phyloP scores from a whole-genome alignment of 2,888 invertebrate genomes.

The Hypomecis atomaria region DNA sequence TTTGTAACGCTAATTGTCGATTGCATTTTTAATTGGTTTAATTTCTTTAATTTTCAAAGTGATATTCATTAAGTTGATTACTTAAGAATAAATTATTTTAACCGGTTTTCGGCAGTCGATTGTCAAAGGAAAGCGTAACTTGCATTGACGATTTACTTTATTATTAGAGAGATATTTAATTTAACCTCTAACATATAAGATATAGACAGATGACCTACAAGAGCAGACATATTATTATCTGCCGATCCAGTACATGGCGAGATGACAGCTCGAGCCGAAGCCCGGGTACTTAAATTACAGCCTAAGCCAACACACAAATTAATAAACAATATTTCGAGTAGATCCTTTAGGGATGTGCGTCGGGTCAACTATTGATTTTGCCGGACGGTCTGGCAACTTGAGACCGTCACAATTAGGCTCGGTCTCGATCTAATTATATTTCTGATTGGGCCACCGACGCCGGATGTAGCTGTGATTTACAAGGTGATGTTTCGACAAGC shows the following conservation, averaged over 20 bases:
- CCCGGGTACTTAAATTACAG: conserved; percentile 20
- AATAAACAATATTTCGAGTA: conserved; percentile 56
- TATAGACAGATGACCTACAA: not conserved
- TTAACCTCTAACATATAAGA: too few species aligned
- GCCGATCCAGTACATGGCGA: not conserved
- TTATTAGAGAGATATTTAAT: too few species aligned
- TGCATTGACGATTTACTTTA: too few species aligned
- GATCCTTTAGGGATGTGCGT: conserved; percentile 57
- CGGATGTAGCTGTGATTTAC: conserved; percentile 48
- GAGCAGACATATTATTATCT: not conserved
- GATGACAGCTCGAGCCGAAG: conserved; percentile 4
- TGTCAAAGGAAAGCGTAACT: not conserved
- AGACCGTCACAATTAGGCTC: conserved; percentile 80
- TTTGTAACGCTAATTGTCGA: conserved; percentile 19
- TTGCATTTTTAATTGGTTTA: conserved; percentile 19
- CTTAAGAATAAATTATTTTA: conserved; percentile 2
- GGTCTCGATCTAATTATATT: conserved; percentile 82
- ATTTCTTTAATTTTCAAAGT: conserved; percentile 19
- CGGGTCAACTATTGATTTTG: conserved; percentile 67
- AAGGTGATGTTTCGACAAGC: conserved; percentile 39
- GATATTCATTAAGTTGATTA: conserved; percentile 17
- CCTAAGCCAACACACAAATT: conserved; percentile 40
- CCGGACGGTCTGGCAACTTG: conserved; percentile 74
- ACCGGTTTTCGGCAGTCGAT: not conserved
- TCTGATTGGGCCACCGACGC: conserved; percentile 73